phyloP scores from a whole-genome alignment of 92 coral and sea anemone genomes.

The Phenganax marumi region DNA sequence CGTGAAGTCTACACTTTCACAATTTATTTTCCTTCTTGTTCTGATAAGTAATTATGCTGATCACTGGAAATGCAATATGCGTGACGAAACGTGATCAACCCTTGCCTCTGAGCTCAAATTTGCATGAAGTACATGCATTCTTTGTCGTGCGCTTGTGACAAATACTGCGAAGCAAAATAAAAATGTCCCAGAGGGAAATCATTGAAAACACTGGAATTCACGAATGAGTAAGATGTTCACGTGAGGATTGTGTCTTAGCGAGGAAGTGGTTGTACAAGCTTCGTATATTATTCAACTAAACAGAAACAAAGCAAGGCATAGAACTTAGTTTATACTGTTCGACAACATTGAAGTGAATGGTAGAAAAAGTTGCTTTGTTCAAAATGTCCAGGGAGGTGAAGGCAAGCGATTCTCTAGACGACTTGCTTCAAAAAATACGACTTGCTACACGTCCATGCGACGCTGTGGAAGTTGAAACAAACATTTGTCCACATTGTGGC shows the following conservation, averaged over 20 bases:
- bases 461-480: constrained; percentile 2
- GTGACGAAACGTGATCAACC: constrained; percentile 9
- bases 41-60: constrained; percentile 2
- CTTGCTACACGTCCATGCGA: constrained; percentile 2
- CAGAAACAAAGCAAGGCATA: background rate
- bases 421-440: constrained; percentile 30
- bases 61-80: constrained; percentile 16
- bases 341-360: too few relatives aligned
- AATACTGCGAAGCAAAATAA: too few relatives aligned
- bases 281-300: background rate
- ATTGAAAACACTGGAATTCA: too few relatives aligned
- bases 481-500: constrained; percentile 38
- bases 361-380: too few relatives aligned
- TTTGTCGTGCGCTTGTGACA: constrained; percentile 15
- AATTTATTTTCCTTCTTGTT: background rate
- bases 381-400: constrained; percentile 8
- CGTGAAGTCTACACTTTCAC: background rate
- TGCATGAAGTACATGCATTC: constrained; percentile 6
- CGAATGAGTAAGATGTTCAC: too few relatives aligned
- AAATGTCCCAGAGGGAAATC: too few relatives aligned
- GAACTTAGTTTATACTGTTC: background rate
- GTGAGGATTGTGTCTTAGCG: too few relatives aligned
- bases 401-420: constrained; percentile 37
- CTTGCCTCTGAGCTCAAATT: background rate
- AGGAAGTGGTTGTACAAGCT: too few relatives aligned